These are phyloP conservation scores for Ellobium chinense DNA, from an alignment of 2,888 invertebrate genomes.

Conservation along the genomic window DNA sequence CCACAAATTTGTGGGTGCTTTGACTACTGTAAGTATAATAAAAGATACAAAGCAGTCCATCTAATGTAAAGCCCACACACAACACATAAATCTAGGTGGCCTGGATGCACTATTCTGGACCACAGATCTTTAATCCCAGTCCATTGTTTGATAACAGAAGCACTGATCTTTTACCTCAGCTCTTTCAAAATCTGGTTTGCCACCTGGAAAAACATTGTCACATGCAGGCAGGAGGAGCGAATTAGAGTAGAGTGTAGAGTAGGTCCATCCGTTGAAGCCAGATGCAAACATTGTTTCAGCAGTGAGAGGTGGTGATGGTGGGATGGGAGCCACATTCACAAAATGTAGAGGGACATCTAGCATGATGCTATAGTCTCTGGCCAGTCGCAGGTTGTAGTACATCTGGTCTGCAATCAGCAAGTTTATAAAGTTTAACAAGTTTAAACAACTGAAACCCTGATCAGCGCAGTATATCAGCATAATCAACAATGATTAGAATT, in stretches of 20 bases:
- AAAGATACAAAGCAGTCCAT: too few relatives aligned
- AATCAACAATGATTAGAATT: too few relatives aligned
- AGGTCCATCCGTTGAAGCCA: slow-evolving; percentile 61
- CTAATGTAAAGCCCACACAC: too few relatives aligned
- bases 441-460: too few relatives aligned
- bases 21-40: too few relatives aligned
- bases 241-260: slow-evolving; percentile 60
- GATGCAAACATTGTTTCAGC: slow-evolving; percentile 58
- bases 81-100: too few relatives aligned
- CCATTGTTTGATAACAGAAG: too few relatives aligned
- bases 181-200: slow-evolving; percentile 41
- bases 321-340: slow-evolving; percentile 63
- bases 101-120: too few relatives aligned
- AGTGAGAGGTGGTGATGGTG: slow-evolving; percentile 48
- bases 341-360: slow-evolving; percentile 63
- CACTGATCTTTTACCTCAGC: slow-evolving; percentile 23
- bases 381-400: slow-evolving; percentile 24
- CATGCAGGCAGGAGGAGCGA: slow-evolving; percentile 56
- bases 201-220: slow-evolving; percentile 59
- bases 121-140: too few relatives aligned
- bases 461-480: too few relatives aligned
- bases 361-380: slow-evolving; percentile 33
- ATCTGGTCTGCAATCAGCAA: slow-evolving; percentile 48
- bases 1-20: too few relatives aligned
- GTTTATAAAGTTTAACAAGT: too few relatives aligned